Conservation (phyloP, 2,113 vertebrate species). For the Brachyhypopomus occidentalis region DNA sequence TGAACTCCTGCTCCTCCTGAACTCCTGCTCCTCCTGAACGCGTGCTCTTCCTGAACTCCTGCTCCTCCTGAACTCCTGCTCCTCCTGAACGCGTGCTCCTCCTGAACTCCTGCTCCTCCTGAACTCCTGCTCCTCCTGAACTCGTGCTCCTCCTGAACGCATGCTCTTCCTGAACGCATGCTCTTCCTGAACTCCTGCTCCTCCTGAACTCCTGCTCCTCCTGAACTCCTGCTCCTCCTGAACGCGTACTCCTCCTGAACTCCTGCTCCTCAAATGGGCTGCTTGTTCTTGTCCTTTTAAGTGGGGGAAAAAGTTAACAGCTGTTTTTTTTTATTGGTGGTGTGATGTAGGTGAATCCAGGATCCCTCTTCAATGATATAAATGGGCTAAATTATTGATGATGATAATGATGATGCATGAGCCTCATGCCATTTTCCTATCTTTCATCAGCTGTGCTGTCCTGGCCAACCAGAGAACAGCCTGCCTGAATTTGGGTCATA, state of each 20-base stretch:
- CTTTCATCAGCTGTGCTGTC: conserved; percentile 50
- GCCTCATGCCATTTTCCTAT: conserved; percentile 44
- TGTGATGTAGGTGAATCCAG: conserved; percentile 3
- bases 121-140: too few species aligned
- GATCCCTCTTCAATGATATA: conserved; percentile 62
- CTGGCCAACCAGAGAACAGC: conserved; percentile 66
- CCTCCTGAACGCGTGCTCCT: too few species aligned
- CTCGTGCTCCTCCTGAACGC: too few species aligned
- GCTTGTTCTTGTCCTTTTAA: background rate
- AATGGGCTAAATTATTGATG: conserved; percentile 67
- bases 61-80: too few species aligned
- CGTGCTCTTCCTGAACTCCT: too few species aligned
- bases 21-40: background rate
- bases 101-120: background rate
- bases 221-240: too few species aligned
- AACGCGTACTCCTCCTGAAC: too few species aligned
- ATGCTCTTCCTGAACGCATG: too few species aligned
- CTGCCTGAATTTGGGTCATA: conserved; percentile 77
- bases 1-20: too few species aligned
- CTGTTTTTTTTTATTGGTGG: conserved; percentile 30
- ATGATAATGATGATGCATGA: conserved; percentile 60
- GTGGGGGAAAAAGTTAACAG: background rate
- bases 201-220: too few species aligned
- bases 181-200: background rate
- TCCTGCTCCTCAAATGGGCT: background rate